Evolutionary conservation across 2,797 vertebrate species (phyloP).

Genomic region (Cynodonichthys magdalenae): DNA sequence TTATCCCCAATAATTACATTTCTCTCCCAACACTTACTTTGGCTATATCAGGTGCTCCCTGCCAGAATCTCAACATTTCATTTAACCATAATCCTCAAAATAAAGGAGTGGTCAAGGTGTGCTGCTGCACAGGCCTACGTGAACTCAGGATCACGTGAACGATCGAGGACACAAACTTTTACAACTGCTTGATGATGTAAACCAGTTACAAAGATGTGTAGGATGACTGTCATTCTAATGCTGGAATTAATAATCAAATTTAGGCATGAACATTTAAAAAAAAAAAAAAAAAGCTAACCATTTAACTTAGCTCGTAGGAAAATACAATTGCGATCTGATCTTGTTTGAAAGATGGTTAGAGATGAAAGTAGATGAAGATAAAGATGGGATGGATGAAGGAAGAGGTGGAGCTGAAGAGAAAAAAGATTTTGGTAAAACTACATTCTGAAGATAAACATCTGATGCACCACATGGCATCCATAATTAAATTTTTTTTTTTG

Average conservation of each 20-base stretch:
- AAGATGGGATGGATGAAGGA: slow-evolving; percentile 41
- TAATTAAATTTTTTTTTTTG: too few species aligned
- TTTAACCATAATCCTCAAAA: slow-evolving; percentile 78
- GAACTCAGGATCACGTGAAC: slow-evolving; percentile 13
- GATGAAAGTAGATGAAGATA: slow-evolving; percentile 51
- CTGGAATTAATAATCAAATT: slow-evolving; percentile 19
- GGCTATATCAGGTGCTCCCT: slow-evolving; percentile 65
- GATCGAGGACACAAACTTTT: slow-evolving; percentile 45
- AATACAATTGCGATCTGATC: too few species aligned
- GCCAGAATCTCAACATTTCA: slow-evolving; percentile 74
- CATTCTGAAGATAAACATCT: not conserved
- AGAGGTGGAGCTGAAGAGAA: slow-evolving; percentile 42
- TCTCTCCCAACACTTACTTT: slow-evolving; percentile 61
- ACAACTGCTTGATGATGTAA: slow-evolving; percentile 19
- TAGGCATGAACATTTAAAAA: not conserved
- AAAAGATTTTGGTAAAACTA: not conserved
- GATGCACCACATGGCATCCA: not conserved
- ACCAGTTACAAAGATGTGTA: slow-evolving; percentile 24
- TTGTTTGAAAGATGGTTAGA: slow-evolving; percentile 39
- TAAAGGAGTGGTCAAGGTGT: slow-evolving; percentile 69
- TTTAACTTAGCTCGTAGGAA: not conserved
- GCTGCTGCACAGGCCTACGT: slow-evolving; percentile 62
- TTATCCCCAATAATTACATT: slow-evolving; percentile 82
- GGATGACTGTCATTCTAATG: slow-evolving; percentile 6
- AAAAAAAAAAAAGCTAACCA: slow-evolving; percentile 3